Base-by-base conservation (phyloP, 2,113 vertebrate genomes). In the Harpagus bidentatus region DNA sequence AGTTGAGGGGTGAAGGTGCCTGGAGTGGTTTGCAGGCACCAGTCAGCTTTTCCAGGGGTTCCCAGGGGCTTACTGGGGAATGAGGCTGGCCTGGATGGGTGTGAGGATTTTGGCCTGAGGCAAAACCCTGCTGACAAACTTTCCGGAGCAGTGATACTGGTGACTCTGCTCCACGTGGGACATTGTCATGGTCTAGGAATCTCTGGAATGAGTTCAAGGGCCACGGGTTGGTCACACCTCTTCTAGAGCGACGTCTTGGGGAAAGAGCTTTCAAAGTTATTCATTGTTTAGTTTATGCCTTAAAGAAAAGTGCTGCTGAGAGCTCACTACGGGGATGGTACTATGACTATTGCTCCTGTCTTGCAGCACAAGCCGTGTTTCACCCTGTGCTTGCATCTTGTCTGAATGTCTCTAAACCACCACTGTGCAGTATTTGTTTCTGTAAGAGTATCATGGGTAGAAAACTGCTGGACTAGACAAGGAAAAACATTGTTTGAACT, bases 251-350 rank as follows among this genome's bases (percentile, higher is more conserved):
- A 4, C 1, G 1, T 28, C 73, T 38, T 52, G 28, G 55, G 67
- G 50, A 36, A 7, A 53, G 40, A 61, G 26, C 31, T 78, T 45
- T 42, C 28, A 4, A 29, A 29, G 14, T 47, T 66, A 21, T 1
- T 7, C 1, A 2, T 13, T 1, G 3, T 32, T 58, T 13, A 17
- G 50, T 61, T 55, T 10, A 7, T 38, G 29, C 55, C 59, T 28
- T 52, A 4, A 34, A 25, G 29, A 11, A 45, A 32, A 20, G 5
- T 2, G 3, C 13, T 20, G 0, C 53, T 32, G 14, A 6, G 43
- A 56, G 62, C 45, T 73, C 19, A 3, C 22, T 1, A 1, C 11
- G 0, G 15, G 12, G 2, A 3, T 4, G 23, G 34, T 2, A 3
- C n/a, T 6, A 1, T 8, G 1, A 2, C 18, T 48, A 1, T 5